Evolutionary conservation across 2,888 invertebrate species (phyloP).

Genomic region (Blastobasis adustella): DNA sequence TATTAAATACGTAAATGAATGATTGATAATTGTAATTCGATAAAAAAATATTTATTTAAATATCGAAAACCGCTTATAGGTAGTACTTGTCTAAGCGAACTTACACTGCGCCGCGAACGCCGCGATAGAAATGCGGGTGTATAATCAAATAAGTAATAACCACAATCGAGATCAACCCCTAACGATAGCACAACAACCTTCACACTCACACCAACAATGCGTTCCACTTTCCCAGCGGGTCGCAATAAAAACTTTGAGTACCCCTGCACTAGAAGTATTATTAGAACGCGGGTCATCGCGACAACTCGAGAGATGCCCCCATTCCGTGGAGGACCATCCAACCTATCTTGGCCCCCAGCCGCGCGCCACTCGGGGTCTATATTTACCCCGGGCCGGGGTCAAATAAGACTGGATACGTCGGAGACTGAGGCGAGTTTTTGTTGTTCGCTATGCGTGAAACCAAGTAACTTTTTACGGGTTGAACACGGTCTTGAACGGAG

Average conservation of each 20-base stretch:
- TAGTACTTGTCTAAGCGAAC: too few relatives aligned
- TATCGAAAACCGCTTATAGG: too few relatives aligned
- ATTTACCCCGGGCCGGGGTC: constrained; percentile 14
- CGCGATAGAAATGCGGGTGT: too few relatives aligned
- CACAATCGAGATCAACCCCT: not conserved
- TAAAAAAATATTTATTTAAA: too few relatives aligned
- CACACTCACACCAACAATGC: too few relatives aligned
- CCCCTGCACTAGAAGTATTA: constrained; percentile 25
- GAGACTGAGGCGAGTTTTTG: constrained; percentile 18
- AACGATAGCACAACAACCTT: not conserved
- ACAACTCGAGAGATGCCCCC: constrained; percentile 44
- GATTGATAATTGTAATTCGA: too few relatives aligned
- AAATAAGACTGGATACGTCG: constrained; percentile 15
- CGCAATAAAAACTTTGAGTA: not conserved
- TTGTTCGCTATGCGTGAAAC: constrained; percentile 28
- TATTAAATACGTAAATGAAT: too few relatives aligned
- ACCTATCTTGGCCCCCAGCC: constrained; percentile 16
- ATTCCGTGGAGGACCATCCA: constrained; percentile 33
- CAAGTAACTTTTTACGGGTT: constrained; percentile 18
- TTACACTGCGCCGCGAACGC: too few relatives aligned
- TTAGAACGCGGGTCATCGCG: constrained; percentile 45
- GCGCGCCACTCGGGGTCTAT: constrained; percentile 4
- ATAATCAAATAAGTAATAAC: too few relatives aligned
- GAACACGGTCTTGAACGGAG: not conserved
- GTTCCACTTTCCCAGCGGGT: too few relatives aligned